Percentiles rank a stretch among this genome's conserved stretches.
Conservation (phyloP, 2,888 invertebrate species). For the Gymnocheta viridis region DNA sequence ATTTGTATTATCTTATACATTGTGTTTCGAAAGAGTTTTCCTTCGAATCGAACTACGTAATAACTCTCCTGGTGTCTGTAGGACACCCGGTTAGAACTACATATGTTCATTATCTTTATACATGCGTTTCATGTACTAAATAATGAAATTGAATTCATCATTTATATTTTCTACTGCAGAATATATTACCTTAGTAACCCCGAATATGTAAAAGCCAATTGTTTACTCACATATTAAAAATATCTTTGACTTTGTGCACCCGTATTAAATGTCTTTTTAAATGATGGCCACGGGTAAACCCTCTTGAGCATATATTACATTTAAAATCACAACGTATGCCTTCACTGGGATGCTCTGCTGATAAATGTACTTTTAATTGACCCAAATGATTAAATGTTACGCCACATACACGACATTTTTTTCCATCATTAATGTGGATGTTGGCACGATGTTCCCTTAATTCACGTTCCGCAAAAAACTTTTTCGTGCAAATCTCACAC, state of each 20-base stretch:
- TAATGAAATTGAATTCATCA: too few species aligned
- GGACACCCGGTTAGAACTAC: too few species aligned
- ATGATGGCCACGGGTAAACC: conserved; percentile 82
- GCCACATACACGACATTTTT: conserved; percentile 81
- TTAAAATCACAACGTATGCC: conserved; percentile 71
- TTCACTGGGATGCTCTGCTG: conserved; percentile 59
- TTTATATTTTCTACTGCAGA: too few species aligned
- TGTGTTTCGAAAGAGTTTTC: too few species aligned
- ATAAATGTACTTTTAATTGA: conserved; percentile 82
- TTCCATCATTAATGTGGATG: conserved; percentile 72
- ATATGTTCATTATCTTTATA: too few species aligned
- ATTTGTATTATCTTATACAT: too few species aligned
- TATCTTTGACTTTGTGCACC: conserved; percentile 78
- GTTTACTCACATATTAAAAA: conserved; percentile 50
- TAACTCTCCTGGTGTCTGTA: too few species aligned
- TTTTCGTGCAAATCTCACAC: conserved; percentile 79
- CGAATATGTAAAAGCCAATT: too few species aligned
- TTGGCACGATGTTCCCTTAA: conserved; percentile 75
- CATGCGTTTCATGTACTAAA: too few species aligned
- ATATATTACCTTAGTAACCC: too few species aligned
- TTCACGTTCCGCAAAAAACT: conserved; percentile 75
- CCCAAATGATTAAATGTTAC: conserved; percentile 82
- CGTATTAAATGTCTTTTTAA: conserved; percentile 82
- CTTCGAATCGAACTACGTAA: too few species aligned
- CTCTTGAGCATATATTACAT: conserved; percentile 82